Conservation (phyloP, 2,888 invertebrate genomes). For the Didymodactylos carnosus region DNA sequence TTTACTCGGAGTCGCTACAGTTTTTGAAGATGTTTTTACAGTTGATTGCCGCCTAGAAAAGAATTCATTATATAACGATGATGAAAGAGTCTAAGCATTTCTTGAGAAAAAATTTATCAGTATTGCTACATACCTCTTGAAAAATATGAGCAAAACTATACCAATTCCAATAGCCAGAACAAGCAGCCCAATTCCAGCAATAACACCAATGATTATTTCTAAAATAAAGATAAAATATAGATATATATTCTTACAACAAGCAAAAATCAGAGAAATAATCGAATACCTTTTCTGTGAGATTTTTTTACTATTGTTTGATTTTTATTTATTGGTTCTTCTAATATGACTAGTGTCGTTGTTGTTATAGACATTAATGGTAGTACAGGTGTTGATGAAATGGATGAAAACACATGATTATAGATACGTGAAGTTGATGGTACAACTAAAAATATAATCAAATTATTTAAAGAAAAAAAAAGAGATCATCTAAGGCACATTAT, state of each 20-base stretch:
- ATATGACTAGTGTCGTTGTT: neutral
- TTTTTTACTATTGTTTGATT: neutral
- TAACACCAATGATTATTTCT: neutral
- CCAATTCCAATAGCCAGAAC: neutral
- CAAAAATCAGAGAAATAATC: too few species aligned
- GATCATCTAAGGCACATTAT: neutral
- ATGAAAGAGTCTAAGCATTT: too few species aligned
- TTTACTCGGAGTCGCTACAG: neutral
- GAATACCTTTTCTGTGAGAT: neutral
- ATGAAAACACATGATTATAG: neutral
- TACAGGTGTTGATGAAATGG: neutral
- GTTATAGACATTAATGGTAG: neutral
- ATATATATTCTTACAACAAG: neutral
- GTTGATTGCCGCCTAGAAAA: neutral
- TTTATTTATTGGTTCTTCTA: neutral
- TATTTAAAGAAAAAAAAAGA: too few species aligned
- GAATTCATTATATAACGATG: neutral
- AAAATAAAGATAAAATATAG: neutral
- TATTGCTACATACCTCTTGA: neutral
- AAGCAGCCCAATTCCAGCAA: neutral
- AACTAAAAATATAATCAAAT: neutral
- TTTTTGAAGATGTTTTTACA: too few species aligned
- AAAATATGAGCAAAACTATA: neutral
- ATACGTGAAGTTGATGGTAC: neutral
- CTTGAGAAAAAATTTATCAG: neutral